phyloP scores from a whole-genome alignment of 2,888 invertebrate species.

The Apoderus coryli region DNA sequence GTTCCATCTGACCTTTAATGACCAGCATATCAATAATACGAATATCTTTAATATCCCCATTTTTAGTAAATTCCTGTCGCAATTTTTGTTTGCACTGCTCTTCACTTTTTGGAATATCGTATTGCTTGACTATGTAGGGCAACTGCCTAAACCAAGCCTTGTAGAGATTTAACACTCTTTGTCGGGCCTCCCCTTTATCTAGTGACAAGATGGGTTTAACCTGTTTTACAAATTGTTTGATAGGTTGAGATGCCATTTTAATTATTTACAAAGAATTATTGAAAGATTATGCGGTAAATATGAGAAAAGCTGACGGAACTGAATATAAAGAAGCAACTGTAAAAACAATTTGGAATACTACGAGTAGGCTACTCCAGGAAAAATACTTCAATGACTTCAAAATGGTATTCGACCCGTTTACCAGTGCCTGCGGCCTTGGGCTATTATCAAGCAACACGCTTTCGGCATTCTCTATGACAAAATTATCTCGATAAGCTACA shows the following conservation, averaged over 20 bases:
- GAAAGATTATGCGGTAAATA: no score
- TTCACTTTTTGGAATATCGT: conserved; percentile 63
- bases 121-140: conserved; percentile 78
- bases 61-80: conserved; percentile 61
- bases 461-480: no score
- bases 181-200: conserved; percentile 60
- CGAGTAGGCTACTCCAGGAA: no score
- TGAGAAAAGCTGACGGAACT: no score
- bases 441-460: no score
- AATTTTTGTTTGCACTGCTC: conserved; percentile 57
- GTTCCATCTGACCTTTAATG: conserved; percentile 91
- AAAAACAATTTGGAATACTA: no score
- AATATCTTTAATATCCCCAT: conserved; percentile 64
- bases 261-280: no score
- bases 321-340: no score
- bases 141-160: conserved; percentile 90
- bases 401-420: no score
- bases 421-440: no score
- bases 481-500: no score
- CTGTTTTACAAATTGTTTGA: conserved; percentile 41
- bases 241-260: conserved; percentile 31
- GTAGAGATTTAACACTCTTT: conserved; percentile 74
- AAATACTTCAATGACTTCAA: no score
- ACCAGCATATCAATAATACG: conserved; percentile 84
- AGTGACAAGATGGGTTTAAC: conserved; percentile 79